These are phyloP conservation scores for Pterostichus niger DNA, from an alignment of 2,888 invertebrate genomes.

Conservation along the genomic window DNA sequence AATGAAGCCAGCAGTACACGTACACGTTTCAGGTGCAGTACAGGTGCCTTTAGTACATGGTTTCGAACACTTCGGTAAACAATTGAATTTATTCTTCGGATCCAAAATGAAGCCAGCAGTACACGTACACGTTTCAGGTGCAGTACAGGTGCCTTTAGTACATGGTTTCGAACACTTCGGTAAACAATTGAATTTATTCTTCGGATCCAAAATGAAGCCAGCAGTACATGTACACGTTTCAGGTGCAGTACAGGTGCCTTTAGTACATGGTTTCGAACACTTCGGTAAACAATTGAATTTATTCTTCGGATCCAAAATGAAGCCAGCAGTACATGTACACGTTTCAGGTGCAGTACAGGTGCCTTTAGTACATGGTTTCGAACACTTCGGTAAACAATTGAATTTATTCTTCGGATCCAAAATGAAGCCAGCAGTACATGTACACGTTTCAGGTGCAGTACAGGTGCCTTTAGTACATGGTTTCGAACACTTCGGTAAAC, in stretches of 20 bases:
- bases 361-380: slow-evolving; percentile 72
- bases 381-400: slow-evolving; percentile 70
- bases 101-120: slow-evolving; percentile 71
- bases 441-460: slow-evolving; percentile 68
- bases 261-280: slow-evolving; percentile 74
- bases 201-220: slow-evolving; percentile 77
- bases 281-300: slow-evolving; percentile 73
- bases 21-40: slow-evolving; percentile 69
- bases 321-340: slow-evolving; percentile 79
- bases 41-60: slow-evolving; percentile 70
- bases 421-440: slow-evolving; percentile 71
- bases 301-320: slow-evolving; percentile 76
- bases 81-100: slow-evolving; percentile 67
- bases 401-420: slow-evolving; percentile 69
- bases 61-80: slow-evolving; percentile 69
- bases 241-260: slow-evolving; percentile 70
- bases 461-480: slow-evolving; percentile 69
- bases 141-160: slow-evolving; percentile 68
- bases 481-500: slow-evolving; percentile 71
- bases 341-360: slow-evolving; percentile 73
- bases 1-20: slow-evolving; percentile 71
- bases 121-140: slow-evolving; percentile 69
- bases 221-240: slow-evolving; percentile 71
- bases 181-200: slow-evolving; percentile 69
- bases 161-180: slow-evolving; percentile 70